phyloP scores from a whole-genome alignment of 2,113 vertebrate species.

The Mormoops blainvillei region DNA sequence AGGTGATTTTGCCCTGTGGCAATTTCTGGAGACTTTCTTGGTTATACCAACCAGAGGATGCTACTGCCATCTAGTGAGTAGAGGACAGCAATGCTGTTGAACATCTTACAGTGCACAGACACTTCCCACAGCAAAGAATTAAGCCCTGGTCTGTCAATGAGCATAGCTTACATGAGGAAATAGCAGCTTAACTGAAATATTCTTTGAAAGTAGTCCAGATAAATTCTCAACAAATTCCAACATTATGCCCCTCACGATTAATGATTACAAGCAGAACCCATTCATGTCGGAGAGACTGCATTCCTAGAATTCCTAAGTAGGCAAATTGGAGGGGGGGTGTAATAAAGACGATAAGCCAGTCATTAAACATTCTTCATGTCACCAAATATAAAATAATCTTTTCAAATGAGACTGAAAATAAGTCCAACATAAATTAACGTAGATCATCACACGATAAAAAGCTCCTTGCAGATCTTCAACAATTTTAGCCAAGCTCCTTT shows the following conservation, averaged over 20 bases:
- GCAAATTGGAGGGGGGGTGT: background rate
- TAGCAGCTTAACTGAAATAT: background rate
- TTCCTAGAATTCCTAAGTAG: background rate
- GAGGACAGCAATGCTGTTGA: background rate
- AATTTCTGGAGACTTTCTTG: background rate
- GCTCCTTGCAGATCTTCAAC: background rate
- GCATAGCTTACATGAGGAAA: background rate
- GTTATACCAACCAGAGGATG: background rate
- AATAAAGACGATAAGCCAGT: background rate
- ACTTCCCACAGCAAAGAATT: background rate
- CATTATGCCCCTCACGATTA: background rate
- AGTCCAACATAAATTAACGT: background rate
- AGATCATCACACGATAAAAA: background rate
- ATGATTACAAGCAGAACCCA: background rate
- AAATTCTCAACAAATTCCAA: background rate
- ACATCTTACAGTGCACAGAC: background rate
- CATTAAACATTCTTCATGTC: background rate
- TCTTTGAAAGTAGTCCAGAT: background rate
- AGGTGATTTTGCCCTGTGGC: background rate
- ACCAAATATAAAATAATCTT: background rate
- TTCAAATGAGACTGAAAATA: background rate
- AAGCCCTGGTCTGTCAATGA: background rate
- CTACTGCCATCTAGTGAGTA: constrained; percentile 51
- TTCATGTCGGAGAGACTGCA: background rate
- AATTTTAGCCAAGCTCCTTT: background rate